Percentiles rank a stretch among this genome's conserved stretches.
Evolutionary conservation across 35 echinoderm and acorn worm species (phyloP).

Genomic region (Heliocidaris erythrogramma): DNA sequence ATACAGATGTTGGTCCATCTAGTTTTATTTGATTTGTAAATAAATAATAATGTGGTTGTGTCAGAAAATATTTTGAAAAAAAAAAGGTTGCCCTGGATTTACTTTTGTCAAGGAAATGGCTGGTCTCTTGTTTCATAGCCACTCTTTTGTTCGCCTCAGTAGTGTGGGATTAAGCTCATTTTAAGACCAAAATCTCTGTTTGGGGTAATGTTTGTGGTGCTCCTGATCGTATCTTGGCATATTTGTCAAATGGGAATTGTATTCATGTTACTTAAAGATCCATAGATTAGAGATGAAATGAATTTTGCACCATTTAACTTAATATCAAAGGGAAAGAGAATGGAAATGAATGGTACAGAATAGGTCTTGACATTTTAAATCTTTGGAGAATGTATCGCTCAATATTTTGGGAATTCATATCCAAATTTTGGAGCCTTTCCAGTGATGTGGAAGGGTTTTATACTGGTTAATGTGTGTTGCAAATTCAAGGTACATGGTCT

Average conservation of each 20-base stretch:
- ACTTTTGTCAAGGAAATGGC: not conserved
- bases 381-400: not conserved
- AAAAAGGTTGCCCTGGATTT: not conserved
- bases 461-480: not conserved
- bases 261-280: not conserved
- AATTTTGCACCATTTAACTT: not conserved
- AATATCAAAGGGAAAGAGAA: not conserved
- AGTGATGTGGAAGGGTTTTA: not conserved
- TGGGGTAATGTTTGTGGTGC: not conserved
- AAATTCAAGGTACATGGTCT: not conserved
- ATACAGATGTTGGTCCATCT: not conserved
- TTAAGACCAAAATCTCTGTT: not conserved
- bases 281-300: not conserved
- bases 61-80: not conserved
- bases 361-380: not conserved
- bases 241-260: not conserved
- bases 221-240: not conserved
- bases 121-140: not conserved
- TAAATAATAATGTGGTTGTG: not conserved
- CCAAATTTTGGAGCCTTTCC: not conserved
- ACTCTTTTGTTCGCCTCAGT: not conserved
- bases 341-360: not conserved
- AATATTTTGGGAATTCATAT: not conserved
- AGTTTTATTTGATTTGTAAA: constrained; percentile 14
- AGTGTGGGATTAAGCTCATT: not conserved